These are phyloP conservation scores for Eulemur mongoz DNA, from an alignment of 2,797 vertebrate species.

Conservation along the genomic window DNA sequence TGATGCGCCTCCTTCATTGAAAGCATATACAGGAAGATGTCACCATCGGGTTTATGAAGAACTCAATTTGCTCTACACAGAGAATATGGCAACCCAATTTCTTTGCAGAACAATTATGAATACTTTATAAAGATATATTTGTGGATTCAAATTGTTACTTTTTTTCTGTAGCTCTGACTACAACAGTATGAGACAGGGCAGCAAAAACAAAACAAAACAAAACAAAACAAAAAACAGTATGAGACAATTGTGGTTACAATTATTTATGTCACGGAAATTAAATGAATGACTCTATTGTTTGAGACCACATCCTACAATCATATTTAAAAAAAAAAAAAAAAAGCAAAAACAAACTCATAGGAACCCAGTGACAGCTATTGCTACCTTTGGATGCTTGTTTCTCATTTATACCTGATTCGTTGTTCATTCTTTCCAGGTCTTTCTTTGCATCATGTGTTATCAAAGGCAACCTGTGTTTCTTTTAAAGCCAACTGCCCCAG, in stretches of 20 bases:
- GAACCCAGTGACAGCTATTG: not conserved
- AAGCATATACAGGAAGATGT: not conserved
- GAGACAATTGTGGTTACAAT: not conserved
- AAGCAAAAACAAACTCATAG: not conserved
- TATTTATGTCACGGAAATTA: not conserved
- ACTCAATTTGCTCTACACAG: not conserved
- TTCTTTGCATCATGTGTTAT: slow-evolving; percentile 41
- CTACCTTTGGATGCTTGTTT: slow-evolving; percentile 28
- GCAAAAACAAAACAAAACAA: too few species aligned
- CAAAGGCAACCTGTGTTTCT: slow-evolving; percentile 45
- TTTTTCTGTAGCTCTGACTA: not conserved
- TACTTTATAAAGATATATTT: not conserved
- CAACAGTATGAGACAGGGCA: too few species aligned
- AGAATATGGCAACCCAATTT: not conserved
- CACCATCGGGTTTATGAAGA: not conserved
- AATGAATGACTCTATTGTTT: not conserved
- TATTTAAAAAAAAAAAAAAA: not conserved
- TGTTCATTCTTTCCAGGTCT: slow-evolving; percentile 17
- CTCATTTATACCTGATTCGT: not conserved
- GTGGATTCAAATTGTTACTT: not conserved
- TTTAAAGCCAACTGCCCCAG: slow-evolving; percentile 58
- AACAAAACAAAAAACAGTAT: too few species aligned
- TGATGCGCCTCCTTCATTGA: not conserved
- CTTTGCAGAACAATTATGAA: not conserved
- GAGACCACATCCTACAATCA: not conserved